Evolutionary conservation across 2,888 invertebrate species (phyloP), one percentile per base, ranked within the genome.

Genomic region (Tetrapedia diversipes): DNA sequence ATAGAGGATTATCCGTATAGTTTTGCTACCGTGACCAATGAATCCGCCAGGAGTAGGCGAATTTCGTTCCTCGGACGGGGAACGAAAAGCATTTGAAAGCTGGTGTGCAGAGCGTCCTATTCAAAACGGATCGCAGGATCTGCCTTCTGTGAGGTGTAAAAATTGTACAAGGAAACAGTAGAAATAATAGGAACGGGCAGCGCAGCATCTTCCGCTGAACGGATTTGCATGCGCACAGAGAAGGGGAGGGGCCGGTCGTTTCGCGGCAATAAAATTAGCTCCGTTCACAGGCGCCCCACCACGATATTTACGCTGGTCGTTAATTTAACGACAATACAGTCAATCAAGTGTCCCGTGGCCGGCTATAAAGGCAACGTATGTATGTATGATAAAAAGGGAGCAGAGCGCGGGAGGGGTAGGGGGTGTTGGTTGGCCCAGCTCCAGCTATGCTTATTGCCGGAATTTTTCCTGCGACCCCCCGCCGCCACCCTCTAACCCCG

Each of bases 371-470:
- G 67, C 65, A 74, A 81, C 67, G 63, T 80, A 83, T 65, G 63
- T 80, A 83, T 65, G 81, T 80, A 81, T 71, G 76, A 71, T 79
- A 82, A 81, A 81, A 82, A 74, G 66, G 71, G 69, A 76, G 45
- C 63, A 69, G 39, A 47, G 67, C 70, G 72, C 43, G 54, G 0
- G 0, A n/a, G 27, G 29, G 27, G 14, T 4, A 27, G 29, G 51
- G 29, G 39, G 56, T 4, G 39, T 7, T 10, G 64, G 68, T 82
- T 85, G 85, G 85, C 85, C 69, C 10, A 14, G 64, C 72, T 79
- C 83, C 82, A 82, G 79, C 70, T 80, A 79, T 82, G 80, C 77
- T 82, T 83, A 83, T 84, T 78, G 83, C 81, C 68, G 68, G 79
- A 82, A 83, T 84, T 84, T 84, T 83, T 83, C 82, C 82, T 64